Evolutionary conservation across 2,888 invertebrate genomes (phyloP), one percentile per base, ranked within the genome.

Genomic region (Zaprionus lineosus): DNA sequence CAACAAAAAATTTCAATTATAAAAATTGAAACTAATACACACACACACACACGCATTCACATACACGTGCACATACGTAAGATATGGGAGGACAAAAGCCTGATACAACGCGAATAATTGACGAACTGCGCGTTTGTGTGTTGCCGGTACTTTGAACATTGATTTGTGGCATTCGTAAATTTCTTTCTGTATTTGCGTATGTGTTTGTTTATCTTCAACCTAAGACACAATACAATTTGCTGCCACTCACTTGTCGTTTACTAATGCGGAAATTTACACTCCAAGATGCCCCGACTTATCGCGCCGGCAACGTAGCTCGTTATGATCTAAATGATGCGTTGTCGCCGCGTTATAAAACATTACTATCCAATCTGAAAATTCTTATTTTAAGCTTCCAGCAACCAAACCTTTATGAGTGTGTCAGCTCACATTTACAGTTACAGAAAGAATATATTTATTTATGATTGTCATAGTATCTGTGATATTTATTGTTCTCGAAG

Each of bases 181-280:
- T 37, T 67, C 47, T 40, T 31, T 14, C 19, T 44, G 39, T 57
- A 39, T 36, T 16, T 40, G 31, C 40, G 12, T 18, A n/a, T 29
- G 26, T 24, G 5, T 50, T 43, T 24, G 33, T 53, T 44, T 50
- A 37, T 48, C 53, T 47, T 53, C 31, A 62, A 63, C 40, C 21
- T 36, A 46, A 62, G 40, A 57, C 57, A 78, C 68, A 81, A 76
- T 70, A 67, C 46, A 73, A 66, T 51, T 40, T 29, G 18, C 29
- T 52, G 47, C 19, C 51, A 57, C 75, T 61, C 60, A 78, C 75
- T 68, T 74, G 64, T 70, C 55, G 58, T 40, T 48, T 39, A 28
- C 67, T 79, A 66, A 76, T 79, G 62, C 77, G 71, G 68, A 77
- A 71, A 84, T 76, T 74, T 76, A 72, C 69, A 66, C 50, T 74